These are phyloP conservation scores for Ciconia maguari DNA, from an alignment of 2,113 vertebrate species.

Conservation along the genomic window DNA sequence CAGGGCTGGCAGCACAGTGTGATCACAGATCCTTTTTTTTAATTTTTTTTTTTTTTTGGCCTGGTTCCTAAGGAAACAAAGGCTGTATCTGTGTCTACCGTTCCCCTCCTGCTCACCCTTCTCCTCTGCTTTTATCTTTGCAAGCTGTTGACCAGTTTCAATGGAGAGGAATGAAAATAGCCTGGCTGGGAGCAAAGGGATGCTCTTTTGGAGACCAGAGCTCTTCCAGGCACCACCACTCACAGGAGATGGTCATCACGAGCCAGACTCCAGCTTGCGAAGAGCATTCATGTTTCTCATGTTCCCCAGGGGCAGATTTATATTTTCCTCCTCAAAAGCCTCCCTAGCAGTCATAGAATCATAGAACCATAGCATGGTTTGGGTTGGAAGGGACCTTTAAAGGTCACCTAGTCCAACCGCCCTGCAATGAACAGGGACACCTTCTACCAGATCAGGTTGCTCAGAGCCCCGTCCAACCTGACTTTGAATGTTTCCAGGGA, in stretches of 20 bases:
- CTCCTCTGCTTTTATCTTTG: background rate
- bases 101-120: background rate
- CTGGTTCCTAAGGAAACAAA: background rate
- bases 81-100: background rate
- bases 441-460: background rate
- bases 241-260: background rate
- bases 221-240: background rate
- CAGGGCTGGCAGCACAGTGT: background rate
- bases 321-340: background rate
- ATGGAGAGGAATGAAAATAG: background rate
- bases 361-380: background rate
- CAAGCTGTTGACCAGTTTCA: background rate
- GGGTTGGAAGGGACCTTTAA: background rate
- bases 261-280: background rate
- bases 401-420: background rate
- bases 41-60: background rate
- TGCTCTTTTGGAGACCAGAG: background rate
- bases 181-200: background rate
- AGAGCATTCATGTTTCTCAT: background rate
- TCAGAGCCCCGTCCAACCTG: fast-evolving
- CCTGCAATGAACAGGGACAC: background rate
- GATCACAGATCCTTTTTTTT: background rate
- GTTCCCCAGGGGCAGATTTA: background rate
- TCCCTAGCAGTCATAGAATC: background rate
- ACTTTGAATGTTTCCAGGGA: background rate